Base-by-base conservation (phyloP, 1,140 invertebrate species). In the Leptonema lineaticorne region DNA sequence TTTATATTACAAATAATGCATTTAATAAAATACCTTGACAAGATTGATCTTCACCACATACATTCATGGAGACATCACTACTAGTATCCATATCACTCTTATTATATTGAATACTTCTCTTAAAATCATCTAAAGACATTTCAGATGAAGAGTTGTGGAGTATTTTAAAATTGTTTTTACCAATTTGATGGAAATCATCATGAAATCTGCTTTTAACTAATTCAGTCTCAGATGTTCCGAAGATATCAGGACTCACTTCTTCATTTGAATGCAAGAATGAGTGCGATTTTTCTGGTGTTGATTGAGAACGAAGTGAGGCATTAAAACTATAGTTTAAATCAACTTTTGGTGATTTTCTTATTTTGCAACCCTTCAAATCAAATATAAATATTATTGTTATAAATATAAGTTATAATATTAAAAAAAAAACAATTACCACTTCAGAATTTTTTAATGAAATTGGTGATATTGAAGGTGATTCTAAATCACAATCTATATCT, bases 21-120 rank as follows among this genome's bases (percentile, higher is more conserved):
- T 33, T 6, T 48, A 48, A 48, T 22, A 48, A 22, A 16, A 48
- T 48, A n/a, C 20, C 37, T 7, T 22, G 63, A 6, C 50, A 50
- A 11, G 69, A 75, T 76, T 78, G 78, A 74, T 78, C 76, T 37
- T 74, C 76, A 48, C 71, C 73, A 66, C n/a, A n/a, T n/a, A 77
- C 75, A 66, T 79, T 76, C 24, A 78, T 56, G 0, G 80, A 83
- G 14, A 75, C 76, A 71, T 83, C 81, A 30, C 80, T 60, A 57
- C 81, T 83, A 75, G 81, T 81, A 53, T 83, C 80, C 78, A 81
- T 80, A 74, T 78, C 81, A 53, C 81, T 82, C 81, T 11, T 80
- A 72, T 63, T 80, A 80, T 67, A 80, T 48, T 1, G 62, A 16
- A 26, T 45, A 26, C 45, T 69, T 46, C 60, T 67, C 9, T 67